These are phyloP conservation scores for Telmatherina bonti DNA, from an alignment of 2,797 vertebrate species.

Conservation along the genomic window DNA sequence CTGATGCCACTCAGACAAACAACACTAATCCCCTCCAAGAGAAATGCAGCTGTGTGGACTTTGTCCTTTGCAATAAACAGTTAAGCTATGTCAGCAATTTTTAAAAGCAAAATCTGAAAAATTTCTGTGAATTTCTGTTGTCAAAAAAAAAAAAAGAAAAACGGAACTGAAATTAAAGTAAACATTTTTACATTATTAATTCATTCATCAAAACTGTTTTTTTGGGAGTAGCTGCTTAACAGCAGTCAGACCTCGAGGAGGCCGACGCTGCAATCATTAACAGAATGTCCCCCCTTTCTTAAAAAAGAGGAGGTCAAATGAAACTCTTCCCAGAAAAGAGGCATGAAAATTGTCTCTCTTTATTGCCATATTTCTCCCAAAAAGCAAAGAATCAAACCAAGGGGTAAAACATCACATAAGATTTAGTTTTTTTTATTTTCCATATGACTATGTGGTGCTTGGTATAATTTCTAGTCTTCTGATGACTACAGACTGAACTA, in stretches of 20 bases:
- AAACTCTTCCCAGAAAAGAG: not conserved
- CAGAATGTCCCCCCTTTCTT: not conserved
- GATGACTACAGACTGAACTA: not conserved
- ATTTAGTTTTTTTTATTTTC: not conserved
- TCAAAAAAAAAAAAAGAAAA: not conserved
- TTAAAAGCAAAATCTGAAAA: slow-evolving; percentile 8
- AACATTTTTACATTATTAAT: not conserved
- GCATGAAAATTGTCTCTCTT: not conserved
- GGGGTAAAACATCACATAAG: not conserved
- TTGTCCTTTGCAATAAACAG: slow-evolving; percentile 63
- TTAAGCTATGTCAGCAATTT: slow-evolving; percentile 41
- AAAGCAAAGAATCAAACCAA: not conserved
- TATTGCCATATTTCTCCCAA: no score
- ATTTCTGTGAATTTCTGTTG: slow-evolving; percentile 1
- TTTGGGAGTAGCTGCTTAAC: not conserved
- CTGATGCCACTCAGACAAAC: slow-evolving; percentile 18
- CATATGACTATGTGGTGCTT: no score
- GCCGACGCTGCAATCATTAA: not conserved
- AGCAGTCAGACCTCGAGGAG: not conserved
- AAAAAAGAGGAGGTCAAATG: no score
- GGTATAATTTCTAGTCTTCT: no score
- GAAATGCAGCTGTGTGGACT: slow-evolving; percentile 63
- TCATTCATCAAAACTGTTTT: not conserved
- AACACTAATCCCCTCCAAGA: slow-evolving; percentile 11
- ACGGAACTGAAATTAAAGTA: not conserved